A percentile compares a stretch with the other conserved stretches of the same genome.
These are phyloP conservation scores for Lordiphosa fenestrarum DNA, from an alignment of 2,888 invertebrate genomes.

Conservation along the genomic window DNA sequence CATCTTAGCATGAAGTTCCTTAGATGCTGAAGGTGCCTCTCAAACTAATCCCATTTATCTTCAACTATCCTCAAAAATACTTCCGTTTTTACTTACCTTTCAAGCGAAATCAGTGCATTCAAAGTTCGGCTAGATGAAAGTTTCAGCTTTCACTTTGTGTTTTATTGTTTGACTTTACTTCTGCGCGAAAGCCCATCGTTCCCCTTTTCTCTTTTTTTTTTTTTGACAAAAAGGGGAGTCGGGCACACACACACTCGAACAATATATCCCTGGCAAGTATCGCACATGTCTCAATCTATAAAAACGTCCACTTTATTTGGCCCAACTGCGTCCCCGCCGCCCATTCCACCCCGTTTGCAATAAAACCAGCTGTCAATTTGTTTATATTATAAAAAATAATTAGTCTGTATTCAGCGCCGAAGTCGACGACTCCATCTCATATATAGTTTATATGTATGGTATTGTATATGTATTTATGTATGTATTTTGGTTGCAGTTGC, in stretches of 20 bases:
- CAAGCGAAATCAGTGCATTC: conserved; percentile 19
- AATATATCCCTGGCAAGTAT: conserved; percentile 31
- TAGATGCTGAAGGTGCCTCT: no score
- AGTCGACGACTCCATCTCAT: conserved; percentile 64
- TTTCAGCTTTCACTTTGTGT: conserved; percentile 30
- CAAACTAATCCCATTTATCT: no score
- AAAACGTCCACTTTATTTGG: conserved; percentile 68
- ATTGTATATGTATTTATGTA: conserved; percentile 38
- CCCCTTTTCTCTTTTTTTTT: conserved; percentile 4
- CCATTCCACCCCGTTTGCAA: conserved; percentile 37
- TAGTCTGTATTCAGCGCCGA: conserved; percentile 70
- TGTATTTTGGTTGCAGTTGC: conserved; percentile 26
- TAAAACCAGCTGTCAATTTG: conserved; percentile 72
- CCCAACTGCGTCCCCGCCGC: conserved; percentile 50
- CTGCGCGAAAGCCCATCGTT: conserved; percentile 19
- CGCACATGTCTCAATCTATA: conserved; percentile 73
- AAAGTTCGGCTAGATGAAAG: conserved; percentile 16
- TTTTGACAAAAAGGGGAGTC: conserved; percentile 11
- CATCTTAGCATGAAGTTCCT: no score
- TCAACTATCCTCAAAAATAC: no score
- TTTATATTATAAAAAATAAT: conserved; percentile 72
- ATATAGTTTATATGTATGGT: conserved; percentile 15
- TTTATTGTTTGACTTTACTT: conserved; percentile 38
- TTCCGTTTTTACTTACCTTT: not conserved
- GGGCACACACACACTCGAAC: conserved; percentile 27